These are phyloP conservation scores for Acanthaster planci DNA, from an alignment of 35 echinoderm and acorn worm species.

Conservation along the genomic window DNA sequence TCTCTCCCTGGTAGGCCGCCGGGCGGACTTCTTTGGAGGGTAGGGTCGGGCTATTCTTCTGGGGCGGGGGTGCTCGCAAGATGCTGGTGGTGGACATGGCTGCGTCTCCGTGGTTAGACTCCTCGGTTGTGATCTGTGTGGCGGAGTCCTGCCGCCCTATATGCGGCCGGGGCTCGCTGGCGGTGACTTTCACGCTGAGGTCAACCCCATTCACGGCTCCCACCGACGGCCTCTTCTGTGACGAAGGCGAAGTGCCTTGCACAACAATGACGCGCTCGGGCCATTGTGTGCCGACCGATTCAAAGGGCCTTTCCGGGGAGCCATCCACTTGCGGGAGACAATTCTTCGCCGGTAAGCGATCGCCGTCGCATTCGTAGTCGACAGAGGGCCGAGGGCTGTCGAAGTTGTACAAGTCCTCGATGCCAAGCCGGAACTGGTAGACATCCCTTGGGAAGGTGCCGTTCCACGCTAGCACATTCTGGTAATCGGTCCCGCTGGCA, in stretches of 20 bases:
- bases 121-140: constrained; percentile 2
- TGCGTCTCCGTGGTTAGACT: neutral
- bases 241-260: constrained; percentile 17
- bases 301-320: constrained; percentile 45
- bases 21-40: neutral
- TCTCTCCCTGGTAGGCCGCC: neutral
- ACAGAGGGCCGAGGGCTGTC: constrained; percentile 87
- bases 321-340: constrained; percentile 52
- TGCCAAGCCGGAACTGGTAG: constrained; percentile 65
- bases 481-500: constrained; percentile 51
- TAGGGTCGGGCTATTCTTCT: neutral
- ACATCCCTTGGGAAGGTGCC: constrained; percentile 90
- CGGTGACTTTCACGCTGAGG: constrained; percentile 12
- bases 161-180: neutral
- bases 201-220: constrained; percentile 29
- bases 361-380: constrained; percentile 70
- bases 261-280: constrained; percentile 80
- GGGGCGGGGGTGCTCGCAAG: neutral
- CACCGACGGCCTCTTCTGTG: neutral
- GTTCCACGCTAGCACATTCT: constrained; percentile 89
- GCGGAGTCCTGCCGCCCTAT: constrained; percentile 1
- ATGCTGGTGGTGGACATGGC: constrained; percentile 7
- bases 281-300: constrained; percentile 87
- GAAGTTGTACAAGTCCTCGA: constrained; percentile 66
- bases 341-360: constrained; percentile 54